These are phyloP conservation scores for Papilio elwesi DNA, from an alignment of 2,888 invertebrate genomes.

Conservation along the genomic window DNA sequence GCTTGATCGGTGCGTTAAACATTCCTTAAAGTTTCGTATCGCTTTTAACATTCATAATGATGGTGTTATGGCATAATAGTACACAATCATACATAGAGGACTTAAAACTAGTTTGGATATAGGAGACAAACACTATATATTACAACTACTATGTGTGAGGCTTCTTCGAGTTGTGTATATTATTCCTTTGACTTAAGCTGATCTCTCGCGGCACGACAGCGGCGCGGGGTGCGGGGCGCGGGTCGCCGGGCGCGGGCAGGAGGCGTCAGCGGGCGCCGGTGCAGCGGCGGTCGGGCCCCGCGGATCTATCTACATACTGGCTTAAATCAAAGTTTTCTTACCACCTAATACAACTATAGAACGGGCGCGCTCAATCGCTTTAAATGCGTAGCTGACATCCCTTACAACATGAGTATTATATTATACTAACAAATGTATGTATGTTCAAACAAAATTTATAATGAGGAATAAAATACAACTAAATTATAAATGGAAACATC, in stretches of 20 bases:
- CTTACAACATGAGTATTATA: slow-evolving; percentile 3
- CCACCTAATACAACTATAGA: slow-evolving; percentile 4
- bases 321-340: slow-evolving; percentile 31
- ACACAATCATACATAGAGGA: neutral
- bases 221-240: neutral
- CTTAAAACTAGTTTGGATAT: neutral
- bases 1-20: neutral
- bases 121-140: slow-evolving; percentile 17
- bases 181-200: slow-evolving; percentile 30
- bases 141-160: slow-evolving; percentile 37
- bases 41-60: neutral
- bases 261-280: no score
- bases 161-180: slow-evolving; percentile 34
- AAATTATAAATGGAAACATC: slow-evolving; percentile 26
- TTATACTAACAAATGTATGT: slow-evolving; percentile 6
- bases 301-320: slow-evolving; percentile 28
- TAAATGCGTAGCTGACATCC: neutral
- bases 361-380: neutral
- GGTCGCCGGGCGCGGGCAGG: neutral
- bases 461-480: neutral
- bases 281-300: slow-evolving; percentile 8
- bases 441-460: neutral
- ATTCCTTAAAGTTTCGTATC: neutral
- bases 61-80: neutral
- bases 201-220: slow-evolving; percentile 18